These are phyloP conservation scores for Andrena cerasifolii DNA, from an alignment of 1,140 invertebrate genomes.

Conservation along the genomic window DNA sequence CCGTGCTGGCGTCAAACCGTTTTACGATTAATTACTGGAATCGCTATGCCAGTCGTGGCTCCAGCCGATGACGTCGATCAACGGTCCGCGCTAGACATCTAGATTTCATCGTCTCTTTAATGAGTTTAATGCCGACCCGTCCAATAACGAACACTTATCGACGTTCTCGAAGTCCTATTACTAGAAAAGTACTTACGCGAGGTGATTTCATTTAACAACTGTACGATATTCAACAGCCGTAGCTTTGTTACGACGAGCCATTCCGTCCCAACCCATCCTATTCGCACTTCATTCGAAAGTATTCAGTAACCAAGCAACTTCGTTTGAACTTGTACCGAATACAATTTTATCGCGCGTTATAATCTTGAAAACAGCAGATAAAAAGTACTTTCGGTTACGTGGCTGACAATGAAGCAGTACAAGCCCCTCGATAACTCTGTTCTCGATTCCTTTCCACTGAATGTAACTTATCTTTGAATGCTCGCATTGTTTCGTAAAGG, in stretches of 20 bases:
- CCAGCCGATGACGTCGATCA: neutral
- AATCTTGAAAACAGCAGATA: constrained; percentile 3
- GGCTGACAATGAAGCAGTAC: neutral
- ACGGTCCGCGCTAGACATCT: constrained; percentile 35
- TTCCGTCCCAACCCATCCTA: neutral
- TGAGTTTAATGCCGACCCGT: neutral
- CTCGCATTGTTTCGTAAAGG: constrained; percentile 12
- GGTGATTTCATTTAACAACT: neutral
- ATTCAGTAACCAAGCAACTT: no score
- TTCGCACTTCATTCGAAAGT: neutral
- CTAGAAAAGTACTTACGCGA: neutral
- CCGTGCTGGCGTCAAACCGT: constrained; percentile 29
- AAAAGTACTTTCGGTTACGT: neutral
- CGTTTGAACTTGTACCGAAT: neutral
- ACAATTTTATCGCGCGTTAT: neutral
- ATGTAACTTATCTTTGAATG: constrained; percentile 28
- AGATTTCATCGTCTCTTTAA: constrained; percentile 14
- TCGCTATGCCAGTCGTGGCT: constrained; percentile 9
- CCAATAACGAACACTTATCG: constrained; percentile 16
- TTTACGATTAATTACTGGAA: constrained; percentile 57
- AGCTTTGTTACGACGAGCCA: neutral
- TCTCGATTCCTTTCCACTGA: constrained; percentile 3
- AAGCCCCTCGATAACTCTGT: neutral
- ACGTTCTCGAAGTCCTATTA: neutral
- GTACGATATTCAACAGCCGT: neutral